A percentile compares a stretch with the other conserved stretches of the same genome.
Evolutionary conservation across 2,113 vertebrate species (phyloP).

Genomic region (Elgaria multicarinata): DNA sequence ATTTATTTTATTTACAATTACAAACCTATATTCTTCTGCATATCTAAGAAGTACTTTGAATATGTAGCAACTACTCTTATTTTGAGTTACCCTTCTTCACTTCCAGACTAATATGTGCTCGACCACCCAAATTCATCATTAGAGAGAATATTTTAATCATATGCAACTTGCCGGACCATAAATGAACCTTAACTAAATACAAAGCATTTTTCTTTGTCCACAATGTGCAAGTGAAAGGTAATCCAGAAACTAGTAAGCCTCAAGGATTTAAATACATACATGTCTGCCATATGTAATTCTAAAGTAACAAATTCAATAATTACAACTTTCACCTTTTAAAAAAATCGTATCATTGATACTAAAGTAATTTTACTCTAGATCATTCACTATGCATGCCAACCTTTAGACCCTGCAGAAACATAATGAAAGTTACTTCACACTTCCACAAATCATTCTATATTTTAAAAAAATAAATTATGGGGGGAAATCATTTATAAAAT

Average conservation of each 20-base stretch:
- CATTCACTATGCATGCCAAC: background rate
- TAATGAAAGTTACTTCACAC: background rate
- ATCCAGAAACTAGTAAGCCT: slow-evolving; percentile 54
- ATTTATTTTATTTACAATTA: too few species aligned
- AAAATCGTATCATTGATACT: slow-evolving; percentile 23
- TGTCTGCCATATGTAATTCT: slow-evolving; percentile 24
- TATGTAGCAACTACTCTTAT: too few species aligned
- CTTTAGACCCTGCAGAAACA: background rate
- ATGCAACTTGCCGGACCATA: background rate
- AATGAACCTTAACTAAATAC: background rate
- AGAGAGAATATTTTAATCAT: background rate
- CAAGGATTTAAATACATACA: slow-evolving; percentile 41
- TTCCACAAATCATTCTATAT: background rate
- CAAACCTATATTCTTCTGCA: too few species aligned
- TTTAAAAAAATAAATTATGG: slow-evolving; percentile 22
- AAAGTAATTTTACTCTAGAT: background rate
- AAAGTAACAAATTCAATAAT: slow-evolving; percentile 42
- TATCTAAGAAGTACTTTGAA: too few species aligned
- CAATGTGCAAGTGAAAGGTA: slow-evolving; percentile 55
- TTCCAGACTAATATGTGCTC: too few species aligned
- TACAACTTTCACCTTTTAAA: slow-evolving; percentile 9
- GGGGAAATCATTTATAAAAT: background rate
- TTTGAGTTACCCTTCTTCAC: too few species aligned
- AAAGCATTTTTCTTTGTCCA: background rate
- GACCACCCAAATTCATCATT: background rate